phyloP scores from a whole-genome alignment of 2,113 vertebrate species.

The Xiphorhynchus elegans region DNA sequence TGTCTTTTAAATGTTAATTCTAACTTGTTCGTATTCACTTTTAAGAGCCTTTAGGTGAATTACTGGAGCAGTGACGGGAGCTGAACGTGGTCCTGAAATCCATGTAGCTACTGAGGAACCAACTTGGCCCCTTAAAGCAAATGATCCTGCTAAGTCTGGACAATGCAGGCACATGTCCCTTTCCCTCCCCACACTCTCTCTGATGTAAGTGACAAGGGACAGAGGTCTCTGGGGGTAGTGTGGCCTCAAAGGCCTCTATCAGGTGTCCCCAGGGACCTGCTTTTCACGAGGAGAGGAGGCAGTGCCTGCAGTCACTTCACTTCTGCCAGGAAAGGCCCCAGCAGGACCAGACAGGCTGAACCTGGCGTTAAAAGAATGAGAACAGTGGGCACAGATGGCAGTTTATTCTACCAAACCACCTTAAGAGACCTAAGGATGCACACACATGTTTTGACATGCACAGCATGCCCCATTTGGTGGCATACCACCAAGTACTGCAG shows the following conservation, averaged over 20 bases:
- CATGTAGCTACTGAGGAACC: background rate
- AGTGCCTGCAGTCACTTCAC: rapidly evolving
- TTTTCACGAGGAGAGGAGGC: background rate
- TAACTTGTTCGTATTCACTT: background rate
- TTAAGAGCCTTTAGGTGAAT: background rate
- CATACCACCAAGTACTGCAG: background rate
- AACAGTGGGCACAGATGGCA: background rate
- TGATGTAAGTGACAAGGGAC: background rate
- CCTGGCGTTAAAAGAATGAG: background rate
- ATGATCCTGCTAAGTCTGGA: background rate
- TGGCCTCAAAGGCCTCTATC: background rate
- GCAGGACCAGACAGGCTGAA: background rate
- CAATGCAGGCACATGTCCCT: background rate
- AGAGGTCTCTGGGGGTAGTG: background rate
- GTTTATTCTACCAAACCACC: background rate
- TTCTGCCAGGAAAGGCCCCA: background rate
- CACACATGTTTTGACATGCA: background rate
- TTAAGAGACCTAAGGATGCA: background rate
- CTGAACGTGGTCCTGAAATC: background rate
- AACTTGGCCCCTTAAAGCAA: background rate
- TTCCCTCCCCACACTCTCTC: background rate
- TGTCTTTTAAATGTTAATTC: background rate
- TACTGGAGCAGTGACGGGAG: background rate
- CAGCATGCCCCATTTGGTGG: too few species aligned
- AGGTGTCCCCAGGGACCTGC: background rate